phyloP scores from a whole-genome alignment of 1,140 invertebrate genomes.

The Drosophila rhopaloa region DNA sequence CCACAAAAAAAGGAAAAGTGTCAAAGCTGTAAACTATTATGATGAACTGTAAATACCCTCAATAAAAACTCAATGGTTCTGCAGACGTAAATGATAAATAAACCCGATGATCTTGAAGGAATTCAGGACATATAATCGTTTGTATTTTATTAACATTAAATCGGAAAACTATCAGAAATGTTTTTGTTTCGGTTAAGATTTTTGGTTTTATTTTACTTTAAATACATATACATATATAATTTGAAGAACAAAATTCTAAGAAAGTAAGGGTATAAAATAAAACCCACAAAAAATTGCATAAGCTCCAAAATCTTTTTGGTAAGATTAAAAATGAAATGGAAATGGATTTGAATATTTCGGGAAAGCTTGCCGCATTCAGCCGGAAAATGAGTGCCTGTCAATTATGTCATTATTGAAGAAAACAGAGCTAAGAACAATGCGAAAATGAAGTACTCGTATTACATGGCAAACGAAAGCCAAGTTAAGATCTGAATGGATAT shows the following conservation, averaged over 20 bases:
- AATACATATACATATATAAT: too few relatives aligned
- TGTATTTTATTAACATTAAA: too few relatives aligned
- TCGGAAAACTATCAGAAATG: too few relatives aligned
- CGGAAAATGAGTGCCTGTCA: slow-evolving; percentile 68
- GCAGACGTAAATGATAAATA: too few relatives aligned
- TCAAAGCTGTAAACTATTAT: not conserved
- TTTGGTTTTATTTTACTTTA: too few relatives aligned
- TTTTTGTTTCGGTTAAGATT: too few relatives aligned
- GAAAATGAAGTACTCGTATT: slow-evolving; percentile 15
- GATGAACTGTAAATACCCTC: slow-evolving; percentile 32
- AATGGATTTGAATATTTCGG: slow-evolving; percentile 36
- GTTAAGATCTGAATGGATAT: slow-evolving; percentile 62
- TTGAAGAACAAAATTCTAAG: too few relatives aligned
- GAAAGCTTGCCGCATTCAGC: slow-evolving; percentile 56
- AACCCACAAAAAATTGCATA: slow-evolving; percentile 31
- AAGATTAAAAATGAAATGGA: slow-evolving; percentile 14
- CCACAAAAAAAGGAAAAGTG: slow-evolving; percentile 53
- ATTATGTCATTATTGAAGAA: slow-evolving; percentile 61
- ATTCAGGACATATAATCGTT: too few relatives aligned
- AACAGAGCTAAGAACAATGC: slow-evolving; percentile 65
- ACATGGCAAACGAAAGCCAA: slow-evolving; percentile 25
- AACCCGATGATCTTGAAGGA: too few relatives aligned
- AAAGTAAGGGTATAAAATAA: not conserved
- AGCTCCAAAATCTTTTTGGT: not conserved
- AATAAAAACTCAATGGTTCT: too few relatives aligned